phyloP scores from a whole-genome alignment of 2,113 vertebrate genomes.

The Arvicanthis niloticus region DNA sequence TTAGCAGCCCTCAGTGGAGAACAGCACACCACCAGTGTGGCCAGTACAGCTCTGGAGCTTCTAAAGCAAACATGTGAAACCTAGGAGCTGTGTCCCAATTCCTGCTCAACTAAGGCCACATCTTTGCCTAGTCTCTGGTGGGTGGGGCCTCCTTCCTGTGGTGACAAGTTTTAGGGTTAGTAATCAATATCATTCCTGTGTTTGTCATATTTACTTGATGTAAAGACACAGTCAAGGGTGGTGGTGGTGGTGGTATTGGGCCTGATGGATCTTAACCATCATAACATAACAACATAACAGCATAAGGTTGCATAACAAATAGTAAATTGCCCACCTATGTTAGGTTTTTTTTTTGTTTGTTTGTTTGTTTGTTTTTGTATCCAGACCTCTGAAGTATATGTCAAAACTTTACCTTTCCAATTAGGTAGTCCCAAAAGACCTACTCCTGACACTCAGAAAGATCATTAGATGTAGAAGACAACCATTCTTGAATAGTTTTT shows the following conservation, averaged over 20 bases:
- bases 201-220: constrained; percentile 3
- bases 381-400: background rate
- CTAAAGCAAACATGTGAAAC: background rate
- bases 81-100: background rate
- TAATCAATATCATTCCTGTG: background rate
- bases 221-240: background rate
- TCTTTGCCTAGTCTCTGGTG: background rate
- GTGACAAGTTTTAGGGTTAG: background rate
- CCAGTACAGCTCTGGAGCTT: background rate
- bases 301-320: background rate
- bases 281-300: background rate
- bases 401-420: constrained; percentile 2
- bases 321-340: background rate
- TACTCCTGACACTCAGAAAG: background rate
- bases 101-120: background rate
- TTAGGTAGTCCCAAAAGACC: constrained; percentile 2
- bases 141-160: background rate
- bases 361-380: background rate
- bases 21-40: background rate
- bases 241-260: background rate
- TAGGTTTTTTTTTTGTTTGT: background rate
- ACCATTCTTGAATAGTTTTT: constrained; percentile 25
- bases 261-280: too few relatives aligned
- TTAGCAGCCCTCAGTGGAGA: background rate
- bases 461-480: background rate